Conservation (phyloP, 2,888 invertebrate genomes). For the Scaeva pyrastri region DNA sequence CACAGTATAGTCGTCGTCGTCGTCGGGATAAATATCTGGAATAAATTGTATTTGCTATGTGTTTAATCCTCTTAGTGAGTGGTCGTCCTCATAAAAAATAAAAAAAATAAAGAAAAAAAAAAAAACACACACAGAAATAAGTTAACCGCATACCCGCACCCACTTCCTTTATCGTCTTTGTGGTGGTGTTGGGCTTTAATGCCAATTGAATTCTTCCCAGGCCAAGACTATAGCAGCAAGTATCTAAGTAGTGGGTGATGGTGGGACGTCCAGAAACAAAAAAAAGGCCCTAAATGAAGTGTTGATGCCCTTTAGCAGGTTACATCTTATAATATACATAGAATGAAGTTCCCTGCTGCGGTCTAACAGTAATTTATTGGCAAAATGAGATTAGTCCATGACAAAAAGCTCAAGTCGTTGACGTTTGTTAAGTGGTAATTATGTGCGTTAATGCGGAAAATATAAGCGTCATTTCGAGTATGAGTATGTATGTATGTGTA, state of each 20-base stretch:
- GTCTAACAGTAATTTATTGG: constrained; percentile 38
- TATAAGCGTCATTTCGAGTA: too few relatives aligned
- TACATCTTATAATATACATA: constrained; percentile 1
- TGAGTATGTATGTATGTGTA: too few relatives aligned
- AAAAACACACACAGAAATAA: too few relatives aligned
- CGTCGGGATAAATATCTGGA: constrained; percentile 14
- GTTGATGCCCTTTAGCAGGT: constrained; percentile 45
- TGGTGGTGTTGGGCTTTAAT: neutral
- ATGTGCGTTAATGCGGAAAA: neutral
- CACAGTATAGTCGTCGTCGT: too few relatives aligned
- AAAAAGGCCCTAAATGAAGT: constrained; percentile 34
- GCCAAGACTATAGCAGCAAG: neutral
- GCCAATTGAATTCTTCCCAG: constrained; percentile 15
- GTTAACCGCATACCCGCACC: neutral
- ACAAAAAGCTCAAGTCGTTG: constrained; percentile 28
- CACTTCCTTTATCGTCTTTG: neutral
- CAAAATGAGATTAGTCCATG: constrained; percentile 28
- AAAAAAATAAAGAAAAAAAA: too few relatives aligned
- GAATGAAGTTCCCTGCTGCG: neutral
- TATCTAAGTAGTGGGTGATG: neutral
- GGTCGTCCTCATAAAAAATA: constrained; percentile 33
- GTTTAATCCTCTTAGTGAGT: constrained; percentile 35
- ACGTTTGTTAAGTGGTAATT: constrained; percentile 34
- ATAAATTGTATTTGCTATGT: constrained; percentile 48
- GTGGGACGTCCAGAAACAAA: neutral